Percentiles rank a stretch among this genome's conserved stretches.
phyloP scores from a whole-genome alignment of 2,797 vertebrate species.

The Chelmon rostratus region DNA sequence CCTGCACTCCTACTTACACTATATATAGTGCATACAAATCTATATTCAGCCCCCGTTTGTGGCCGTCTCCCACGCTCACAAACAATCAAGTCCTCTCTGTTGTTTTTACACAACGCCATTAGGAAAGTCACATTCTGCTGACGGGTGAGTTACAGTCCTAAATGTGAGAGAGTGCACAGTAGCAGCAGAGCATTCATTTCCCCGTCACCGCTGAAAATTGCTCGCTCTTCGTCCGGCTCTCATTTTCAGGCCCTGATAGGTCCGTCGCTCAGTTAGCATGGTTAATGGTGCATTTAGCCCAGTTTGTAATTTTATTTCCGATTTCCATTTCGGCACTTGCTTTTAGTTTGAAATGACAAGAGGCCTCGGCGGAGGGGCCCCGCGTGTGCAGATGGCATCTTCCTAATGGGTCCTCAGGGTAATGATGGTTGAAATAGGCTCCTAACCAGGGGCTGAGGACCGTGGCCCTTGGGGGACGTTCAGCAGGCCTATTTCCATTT shows the following conservation, averaged over 20 bases:
- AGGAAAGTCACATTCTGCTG: slow-evolving; percentile 65
- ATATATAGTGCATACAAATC: slow-evolving; percentile 49
- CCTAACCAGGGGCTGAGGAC: slow-evolving; percentile 76
- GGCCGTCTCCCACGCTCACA: slow-evolving; percentile 28
- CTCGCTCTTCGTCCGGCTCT: slow-evolving; percentile 58
- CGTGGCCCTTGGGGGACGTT: slow-evolving; percentile 73
- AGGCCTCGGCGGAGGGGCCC: slow-evolving; percentile 55
- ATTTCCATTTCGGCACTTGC: slow-evolving; percentile 82
- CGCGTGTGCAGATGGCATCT: slow-evolving; percentile 79
- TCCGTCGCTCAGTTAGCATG: slow-evolving; percentile 75
- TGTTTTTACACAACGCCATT: slow-evolving; percentile 37
- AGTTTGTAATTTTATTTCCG: slow-evolving; percentile 88
- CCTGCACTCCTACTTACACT: slow-evolving; percentile 40
- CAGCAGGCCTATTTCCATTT: slow-evolving; percentile 64
- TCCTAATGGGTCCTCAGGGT: slow-evolving; percentile 86
- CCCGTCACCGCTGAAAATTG: slow-evolving; percentile 61
- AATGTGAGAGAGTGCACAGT: slow-evolving; percentile 47
- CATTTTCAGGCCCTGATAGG: slow-evolving; percentile 70
- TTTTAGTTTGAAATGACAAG: slow-evolving; percentile 83
- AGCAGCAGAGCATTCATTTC: slow-evolving; percentile 54
- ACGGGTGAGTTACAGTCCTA: slow-evolving; percentile 49
- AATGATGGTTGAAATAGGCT: slow-evolving; percentile 89
- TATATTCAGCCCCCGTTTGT: slow-evolving; percentile 50
- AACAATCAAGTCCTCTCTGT: slow-evolving; percentile 37
- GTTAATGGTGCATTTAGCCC: slow-evolving; percentile 85